These are phyloP conservation scores for Apis cerana DNA, from an alignment of 1,140 invertebrate species.

Conservation along the genomic window DNA sequence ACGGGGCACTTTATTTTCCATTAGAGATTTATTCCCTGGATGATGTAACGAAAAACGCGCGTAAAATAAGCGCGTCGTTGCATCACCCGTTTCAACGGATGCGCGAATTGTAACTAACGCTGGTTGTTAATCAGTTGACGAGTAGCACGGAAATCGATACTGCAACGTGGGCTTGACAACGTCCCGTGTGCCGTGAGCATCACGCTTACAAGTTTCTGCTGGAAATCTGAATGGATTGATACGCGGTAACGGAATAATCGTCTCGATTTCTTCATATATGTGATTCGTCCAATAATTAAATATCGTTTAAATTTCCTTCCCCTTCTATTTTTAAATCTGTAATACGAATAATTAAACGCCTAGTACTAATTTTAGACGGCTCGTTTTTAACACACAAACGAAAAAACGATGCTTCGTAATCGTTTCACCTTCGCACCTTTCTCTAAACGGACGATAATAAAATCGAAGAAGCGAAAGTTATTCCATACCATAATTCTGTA, in stretches of 20 bases:
- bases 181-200: not conserved
- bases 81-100: conserved; percentile 15
- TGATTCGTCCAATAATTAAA: no score
- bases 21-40: no score
- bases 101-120: conserved; percentile 40
- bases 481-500: not conserved
- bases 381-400: not conserved
- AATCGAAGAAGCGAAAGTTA: not conserved
- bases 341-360: no score
- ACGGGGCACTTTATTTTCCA: no score
- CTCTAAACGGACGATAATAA: not conserved
- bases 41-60: not conserved
- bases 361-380: no score
- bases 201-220: conserved; percentile 5
- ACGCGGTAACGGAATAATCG: not conserved
- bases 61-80: not conserved
- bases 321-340: no score
- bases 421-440: not conserved
- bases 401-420: not conserved
- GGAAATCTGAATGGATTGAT: conserved; percentile 5
- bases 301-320: no score
- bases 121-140: conserved; percentile 50
- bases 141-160: conserved; percentile 42
- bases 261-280: not conserved
- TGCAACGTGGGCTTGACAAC: conserved; percentile 6